These are phyloP conservation scores for Tryphoninae sp. DNA, from an alignment of 2,888 invertebrate genomes.

Conservation along the genomic window DNA sequence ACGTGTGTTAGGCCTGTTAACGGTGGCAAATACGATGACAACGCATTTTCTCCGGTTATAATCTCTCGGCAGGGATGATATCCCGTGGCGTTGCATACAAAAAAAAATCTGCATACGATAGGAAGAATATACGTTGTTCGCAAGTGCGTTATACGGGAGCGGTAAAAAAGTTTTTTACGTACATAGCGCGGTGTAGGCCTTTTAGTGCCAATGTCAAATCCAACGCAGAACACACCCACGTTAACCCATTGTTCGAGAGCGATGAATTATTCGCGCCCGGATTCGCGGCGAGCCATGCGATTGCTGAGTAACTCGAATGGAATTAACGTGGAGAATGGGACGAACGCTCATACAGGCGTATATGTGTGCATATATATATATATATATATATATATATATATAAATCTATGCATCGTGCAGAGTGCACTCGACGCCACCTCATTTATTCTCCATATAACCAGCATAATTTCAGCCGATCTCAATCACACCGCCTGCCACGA, in stretches of 20 bases:
- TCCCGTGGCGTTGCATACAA: too few species aligned
- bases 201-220: conserved; percentile 75
- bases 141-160: conserved; percentile 49
- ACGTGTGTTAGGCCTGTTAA: too few species aligned
- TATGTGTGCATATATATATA: too few species aligned
- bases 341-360: conserved; percentile 33
- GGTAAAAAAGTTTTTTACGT: conserved; percentile 35
- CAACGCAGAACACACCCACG: conserved; percentile 72
- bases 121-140: background rate
- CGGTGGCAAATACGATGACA: background rate
- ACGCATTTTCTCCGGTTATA: conserved; percentile 11
- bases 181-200: conserved; percentile 47
- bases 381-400: background rate
- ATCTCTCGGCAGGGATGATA: background rate
- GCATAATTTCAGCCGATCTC: conserved; percentile 49
- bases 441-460: conserved; percentile 46
- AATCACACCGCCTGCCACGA: conserved; percentile 31
- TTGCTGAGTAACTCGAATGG: conserved; percentile 71
- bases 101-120: too few species aligned
- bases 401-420: background rate
- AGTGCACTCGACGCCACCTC: conserved; percentile 46
- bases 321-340: conserved; percentile 68
- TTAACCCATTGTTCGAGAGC: conserved; percentile 65
- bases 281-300: conserved; percentile 50
- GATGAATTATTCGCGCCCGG: conserved; percentile 66